Evolutionary conservation across 2,888 invertebrate genomes (phyloP), one percentile per base, ranked within the genome.

Genomic region (Leucania comma): DNA sequence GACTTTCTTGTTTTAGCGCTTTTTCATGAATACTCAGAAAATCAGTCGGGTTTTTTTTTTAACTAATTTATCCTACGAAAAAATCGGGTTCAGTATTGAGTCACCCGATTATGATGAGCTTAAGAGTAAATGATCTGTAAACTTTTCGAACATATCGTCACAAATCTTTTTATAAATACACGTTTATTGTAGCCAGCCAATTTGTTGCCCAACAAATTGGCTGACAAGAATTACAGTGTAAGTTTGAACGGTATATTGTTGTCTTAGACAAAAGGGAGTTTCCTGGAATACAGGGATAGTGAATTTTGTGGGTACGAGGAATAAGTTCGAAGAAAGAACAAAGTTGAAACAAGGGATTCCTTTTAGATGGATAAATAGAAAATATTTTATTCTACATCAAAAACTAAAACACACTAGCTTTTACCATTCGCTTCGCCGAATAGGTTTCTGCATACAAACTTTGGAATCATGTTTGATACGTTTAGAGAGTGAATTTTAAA

Each of bases 221-320:
- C 20, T 24, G 20, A 54, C 29, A 46, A 26, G n/a, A 9, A 29
- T 17, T 12, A 26, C 10, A 3, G n/a, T 20, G 20, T 0, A 29
- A 48, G 22, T 72, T 61, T 54, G 24, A 6, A 12, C 1, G 48
- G 48, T 42, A 32, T 50, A 72, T 24, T 73, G n/a, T 29, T 62
- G 12, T 73, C 10, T 24, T 51, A 51, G 5, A 48, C 8, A 24
- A 53, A 58, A 5, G 17, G 14, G 20, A 46, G 54, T 20, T 72
- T 48, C 48, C 22, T 6, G n/a, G 29, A 72, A 56, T 12, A 32
- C 51, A 48, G 24, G 12, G 35, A n/a, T 5, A 29, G 24, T 17
- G 35, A 29, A 8, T 17, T 29, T n/a, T 56, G 24, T 17, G 10
- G 24, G 1, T 9, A 26, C 32, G 56, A 4, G 10, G 24, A 74